Conservation (phyloP, 2,888 invertebrate species). For the Acheta domesticus region DNA sequence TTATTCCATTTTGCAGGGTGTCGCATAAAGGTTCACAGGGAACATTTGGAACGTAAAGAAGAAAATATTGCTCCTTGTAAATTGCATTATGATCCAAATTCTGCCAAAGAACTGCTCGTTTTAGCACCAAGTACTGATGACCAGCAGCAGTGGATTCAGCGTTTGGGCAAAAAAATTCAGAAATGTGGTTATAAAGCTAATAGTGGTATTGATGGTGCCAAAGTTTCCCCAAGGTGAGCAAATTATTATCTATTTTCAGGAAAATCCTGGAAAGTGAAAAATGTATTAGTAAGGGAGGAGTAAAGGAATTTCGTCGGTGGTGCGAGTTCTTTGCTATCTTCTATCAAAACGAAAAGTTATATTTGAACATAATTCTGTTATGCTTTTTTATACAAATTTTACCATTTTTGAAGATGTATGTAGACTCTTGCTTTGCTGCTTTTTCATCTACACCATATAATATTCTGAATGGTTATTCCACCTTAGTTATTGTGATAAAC, state of each 20-base stretch:
- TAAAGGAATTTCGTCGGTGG: too few relatives aligned
- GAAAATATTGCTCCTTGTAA: conserved; percentile 91
- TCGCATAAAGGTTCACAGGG: conserved; percentile 95
- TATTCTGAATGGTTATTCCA: too few relatives aligned
- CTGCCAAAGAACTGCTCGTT: conserved; percentile 89
- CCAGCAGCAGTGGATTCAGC: conserved; percentile 89
- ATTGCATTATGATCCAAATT: conserved; percentile 89
- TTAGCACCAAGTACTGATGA: conserved; percentile 81
- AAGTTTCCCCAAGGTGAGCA: conserved; percentile 72
- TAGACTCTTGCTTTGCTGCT: too few relatives aligned
- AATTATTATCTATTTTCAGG: background rate
- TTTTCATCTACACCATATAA: too few relatives aligned
- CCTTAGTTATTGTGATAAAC: too few relatives aligned
- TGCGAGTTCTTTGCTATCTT: too few relatives aligned
- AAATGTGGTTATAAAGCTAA: conserved; percentile 89
- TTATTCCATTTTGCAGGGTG: conserved; percentile 62
- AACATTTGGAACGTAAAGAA: conserved; percentile 81
- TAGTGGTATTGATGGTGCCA: conserved; percentile 59
- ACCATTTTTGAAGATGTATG: too few relatives aligned
- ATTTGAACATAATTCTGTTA: too few relatives aligned
- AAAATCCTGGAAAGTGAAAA: too few relatives aligned
- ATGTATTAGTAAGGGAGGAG: too few relatives aligned
- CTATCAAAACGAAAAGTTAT: too few relatives aligned
- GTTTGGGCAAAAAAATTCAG: conserved; percentile 87
- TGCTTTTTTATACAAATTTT: too few relatives aligned